Base-by-base conservation (phyloP, 2,797 vertebrate genomes). In the Calcarius lapponicus region DNA sequence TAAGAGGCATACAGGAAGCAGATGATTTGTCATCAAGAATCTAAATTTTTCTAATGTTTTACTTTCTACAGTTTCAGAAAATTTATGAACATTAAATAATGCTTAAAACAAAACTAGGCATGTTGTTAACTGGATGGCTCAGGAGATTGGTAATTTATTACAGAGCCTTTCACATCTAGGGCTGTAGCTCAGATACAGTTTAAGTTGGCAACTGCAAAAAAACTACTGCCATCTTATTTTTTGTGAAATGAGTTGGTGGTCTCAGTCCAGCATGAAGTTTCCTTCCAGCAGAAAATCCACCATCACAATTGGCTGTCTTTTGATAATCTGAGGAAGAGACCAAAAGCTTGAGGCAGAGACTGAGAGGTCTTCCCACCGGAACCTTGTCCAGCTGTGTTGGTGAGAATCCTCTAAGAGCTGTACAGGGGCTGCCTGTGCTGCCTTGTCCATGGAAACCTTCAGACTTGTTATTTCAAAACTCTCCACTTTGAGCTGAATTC, bases 141-240 rank as follows among this genome's bases (percentile, higher is more conserved):
- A 96, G 94, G 92, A 95, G 94, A 93, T 96, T 91, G 94, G 93
- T 95, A 95, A 94, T 90, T 85, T 88, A 72, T 87, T 91, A 92
- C 92, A 96, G 92, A 97, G 93, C 95, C 92, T 94, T 95, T 94
- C 96, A 95, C 95, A 61, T 96, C 34, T 92, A 86, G 65, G 75
- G 85, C 72, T 89, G 72, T 72, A 91, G 74, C 51, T 92, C 38
- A 70, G 94, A 61, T 78, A 32, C 24, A 11, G 11, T 81, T 64
- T 42, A 54, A 74, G 76, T 29, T 92, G 76, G 56, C 50, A 70
- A 48, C 62, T 86, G 65, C 4, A 13, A 64, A 70, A 78, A 67
- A 73, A 72, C 5, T 60, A 17, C 45, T 91, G 76, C 50, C 65
- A 18, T 91, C 61, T 80, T 73, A 28, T 83, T 92, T 81, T 91